Evolutionary conservation across 53 echinoderm and acorn worm genomes (phyloP), one percentile per base, ranked within the genome.

Genomic region (Henricia sp.): DNA sequence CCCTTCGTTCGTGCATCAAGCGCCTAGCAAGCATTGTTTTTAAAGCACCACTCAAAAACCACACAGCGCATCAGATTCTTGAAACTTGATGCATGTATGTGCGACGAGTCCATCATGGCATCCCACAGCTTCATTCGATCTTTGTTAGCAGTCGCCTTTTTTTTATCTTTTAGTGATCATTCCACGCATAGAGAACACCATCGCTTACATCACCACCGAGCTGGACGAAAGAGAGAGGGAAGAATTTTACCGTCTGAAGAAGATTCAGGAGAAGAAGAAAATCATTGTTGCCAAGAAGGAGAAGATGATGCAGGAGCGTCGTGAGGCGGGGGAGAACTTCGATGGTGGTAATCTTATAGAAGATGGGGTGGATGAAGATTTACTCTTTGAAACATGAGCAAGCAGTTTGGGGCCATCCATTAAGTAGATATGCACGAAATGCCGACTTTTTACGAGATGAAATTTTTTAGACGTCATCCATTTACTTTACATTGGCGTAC

Each of bases 201-300:
- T 97, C 52, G 84, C 92, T 9, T 85, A 92, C 80, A 97, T 97
- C 84, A 94, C 88, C 36, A 88, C 92, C 8, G 97, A 97, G 74
- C 82, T 97, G 1, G 97, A 97, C 39, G 97, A 97, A 66, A 75
- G 90, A 50, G 97, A 97, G 58, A 82, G 97, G 24, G 97, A 97
- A 58, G 97, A 97, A 38, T 97, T 97, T 71, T 97, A 97, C 65
- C 85, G 97, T 23, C 90, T 94, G 32, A 97, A 94, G 91, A 97
- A 97, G 70, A 97, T 97, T 33, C 97, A 97, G 70, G 97, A 90
- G 41, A 97, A 97, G 89, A 97, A 94, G 89, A 97, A 97, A 74
- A 82, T 83, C 29, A 82, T 92, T 1, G 70, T 87, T 19, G 90
- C 76, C 42, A 92, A 80, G 67, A 90, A 85, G 20, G 97, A 97